phyloP scores from a whole-genome alignment of 35 echinoderm and acorn worm species.

The Amphiura filiformis region DNA sequence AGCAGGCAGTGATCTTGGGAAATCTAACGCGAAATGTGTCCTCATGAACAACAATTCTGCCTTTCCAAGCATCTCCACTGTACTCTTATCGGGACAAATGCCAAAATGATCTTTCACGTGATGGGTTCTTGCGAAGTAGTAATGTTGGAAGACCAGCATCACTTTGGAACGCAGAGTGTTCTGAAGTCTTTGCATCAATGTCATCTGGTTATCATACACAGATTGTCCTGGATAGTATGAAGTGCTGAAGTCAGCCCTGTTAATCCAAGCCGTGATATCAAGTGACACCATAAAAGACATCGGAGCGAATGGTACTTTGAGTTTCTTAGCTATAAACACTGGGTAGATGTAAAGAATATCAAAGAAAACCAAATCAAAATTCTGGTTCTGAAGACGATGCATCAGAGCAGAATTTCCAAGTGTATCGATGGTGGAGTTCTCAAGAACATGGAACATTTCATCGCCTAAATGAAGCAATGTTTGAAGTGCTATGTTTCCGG shows the following conservation, averaged over 20 bases:
- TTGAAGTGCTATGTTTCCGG: not conserved
- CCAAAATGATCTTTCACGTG: not conserved
- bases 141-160: not conserved
- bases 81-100: not conserved
- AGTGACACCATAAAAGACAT: not conserved
- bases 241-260: not conserved
- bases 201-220: not conserved
- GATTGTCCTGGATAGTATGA: not conserved
- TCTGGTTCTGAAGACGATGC: not conserved
- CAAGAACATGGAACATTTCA: not conserved
- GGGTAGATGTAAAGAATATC: not conserved
- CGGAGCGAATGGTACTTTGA: not conserved
- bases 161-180: not conserved
- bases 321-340: not conserved
- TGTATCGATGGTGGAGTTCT: not conserved
- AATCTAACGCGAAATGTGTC: not conserved
- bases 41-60: no score
- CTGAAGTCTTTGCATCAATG: not conserved
- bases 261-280: not conserved
- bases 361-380: not conserved
- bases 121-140: not conserved
- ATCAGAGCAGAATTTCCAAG: not conserved
- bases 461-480: not conserved
- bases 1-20: not conserved
- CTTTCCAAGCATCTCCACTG: not conserved